Evolutionary conservation across 2,113 vertebrate genomes (phyloP).

Genomic region (Australoheros scitulus): DNA sequence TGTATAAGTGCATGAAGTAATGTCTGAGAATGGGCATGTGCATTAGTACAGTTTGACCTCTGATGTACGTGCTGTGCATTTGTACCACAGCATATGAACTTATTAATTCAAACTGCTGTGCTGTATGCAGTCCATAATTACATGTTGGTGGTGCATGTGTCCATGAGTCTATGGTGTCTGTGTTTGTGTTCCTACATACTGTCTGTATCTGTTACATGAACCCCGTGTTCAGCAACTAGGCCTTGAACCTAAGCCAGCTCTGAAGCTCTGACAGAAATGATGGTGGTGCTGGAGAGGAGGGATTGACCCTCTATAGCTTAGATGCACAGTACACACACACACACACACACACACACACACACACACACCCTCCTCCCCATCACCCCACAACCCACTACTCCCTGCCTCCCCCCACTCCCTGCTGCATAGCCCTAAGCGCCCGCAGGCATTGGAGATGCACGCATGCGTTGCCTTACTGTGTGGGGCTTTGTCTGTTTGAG

Average conservation of each 20-base stretch:
- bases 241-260: constrained; percentile 61
- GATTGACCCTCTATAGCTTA: constrained; percentile 72
- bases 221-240: constrained; percentile 38
- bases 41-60: constrained; percentile 25
- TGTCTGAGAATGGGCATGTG: constrained; percentile 18
- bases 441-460: constrained; percentile 72
- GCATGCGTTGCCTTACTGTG: constrained; percentile 72
- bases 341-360: constrained; percentile 7
- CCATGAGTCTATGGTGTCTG: background rate
- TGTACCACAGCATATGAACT: background rate
- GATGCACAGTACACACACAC: constrained; percentile 47
- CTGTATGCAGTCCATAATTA: constrained; percentile 9
- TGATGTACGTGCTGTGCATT: background rate
- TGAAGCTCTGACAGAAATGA: constrained; percentile 44
- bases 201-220: constrained; percentile 28
- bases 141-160: background rate
- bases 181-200: constrained; percentile 19
- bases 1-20: background rate
- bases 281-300: constrained; percentile 49
- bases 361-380: constrained; percentile 19
- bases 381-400: constrained; percentile 36
- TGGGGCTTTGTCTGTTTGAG: constrained; percentile 75
- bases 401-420: constrained; percentile 53
- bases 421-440: constrained; percentile 70
- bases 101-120: constrained; percentile 28